These are phyloP conservation scores for Drosophila histrio DNA, from an alignment of 2,888 invertebrate species.

Conservation along the genomic window DNA sequence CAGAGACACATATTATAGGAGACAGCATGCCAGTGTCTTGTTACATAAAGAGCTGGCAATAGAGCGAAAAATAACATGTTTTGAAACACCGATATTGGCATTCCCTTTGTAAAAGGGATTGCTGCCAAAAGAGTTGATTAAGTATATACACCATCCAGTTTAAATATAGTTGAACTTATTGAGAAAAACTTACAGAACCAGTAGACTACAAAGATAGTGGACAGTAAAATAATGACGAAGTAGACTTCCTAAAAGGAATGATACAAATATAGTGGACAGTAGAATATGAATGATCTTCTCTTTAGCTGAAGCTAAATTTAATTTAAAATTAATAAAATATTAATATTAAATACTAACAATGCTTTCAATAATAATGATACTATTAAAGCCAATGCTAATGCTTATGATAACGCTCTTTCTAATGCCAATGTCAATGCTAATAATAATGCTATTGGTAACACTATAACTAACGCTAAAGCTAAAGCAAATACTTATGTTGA, in stretches of 20 bases:
- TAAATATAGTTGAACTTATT: too few relatives aligned
- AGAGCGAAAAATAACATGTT: constrained; percentile 10
- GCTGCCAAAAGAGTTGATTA: neutral
- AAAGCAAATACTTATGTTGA: neutral
- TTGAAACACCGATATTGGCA: constrained; percentile 26
- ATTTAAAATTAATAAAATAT: too few relatives aligned
- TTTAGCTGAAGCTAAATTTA: too few relatives aligned
- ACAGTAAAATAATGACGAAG: too few relatives aligned
- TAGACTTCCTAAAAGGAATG: too few relatives aligned
- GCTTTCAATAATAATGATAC: neutral
- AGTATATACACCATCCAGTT: too few relatives aligned
- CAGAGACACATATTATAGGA: constrained; percentile 7
- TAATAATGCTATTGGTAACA: neutral
- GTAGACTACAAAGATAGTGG: too few relatives aligned
- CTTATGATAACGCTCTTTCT: too few relatives aligned
- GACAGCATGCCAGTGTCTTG: constrained; percentile 31
- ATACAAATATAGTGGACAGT: too few relatives aligned
- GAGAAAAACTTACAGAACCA: too few relatives aligned
- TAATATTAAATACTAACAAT: too few relatives aligned
- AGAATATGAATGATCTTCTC: too few relatives aligned
- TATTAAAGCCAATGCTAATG: neutral
- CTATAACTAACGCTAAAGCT: neutral
- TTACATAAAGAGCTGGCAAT: constrained; percentile 36
- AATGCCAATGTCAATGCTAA: neutral
- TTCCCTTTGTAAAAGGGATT: constrained; percentile 7